These are phyloP conservation scores for Diorhabda carinulata DNA, from an alignment of 1,140 invertebrate species.

Conservation along the genomic window DNA sequence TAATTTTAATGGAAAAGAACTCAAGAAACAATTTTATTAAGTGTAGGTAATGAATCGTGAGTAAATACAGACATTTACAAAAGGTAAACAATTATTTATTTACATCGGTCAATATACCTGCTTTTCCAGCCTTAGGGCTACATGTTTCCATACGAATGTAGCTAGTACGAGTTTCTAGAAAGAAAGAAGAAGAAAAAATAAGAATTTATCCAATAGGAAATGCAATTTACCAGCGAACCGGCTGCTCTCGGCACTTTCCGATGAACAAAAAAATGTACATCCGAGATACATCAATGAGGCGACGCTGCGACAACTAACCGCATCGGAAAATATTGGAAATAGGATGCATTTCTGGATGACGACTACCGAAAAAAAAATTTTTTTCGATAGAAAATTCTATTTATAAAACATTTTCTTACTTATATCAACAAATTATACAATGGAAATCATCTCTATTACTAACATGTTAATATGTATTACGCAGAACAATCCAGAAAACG, in stretches of 20 bases:
- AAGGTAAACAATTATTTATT: too few species aligned
- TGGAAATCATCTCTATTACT: too few species aligned
- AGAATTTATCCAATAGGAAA: constrained; percentile 1
- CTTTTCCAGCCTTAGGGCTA: neutral
- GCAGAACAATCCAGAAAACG: too few species aligned
- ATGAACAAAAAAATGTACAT: constrained; percentile 1
- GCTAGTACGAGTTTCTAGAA: neutral
- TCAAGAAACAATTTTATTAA: too few species aligned
- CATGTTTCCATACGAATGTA: neutral
- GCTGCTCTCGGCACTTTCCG: constrained; percentile 1
- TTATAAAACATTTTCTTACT: too few species aligned
- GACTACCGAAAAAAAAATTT: too few species aligned
- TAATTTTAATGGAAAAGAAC: too few species aligned
- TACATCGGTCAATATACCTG: neutral
- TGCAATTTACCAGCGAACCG: constrained; percentile 1
- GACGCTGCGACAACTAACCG: neutral
- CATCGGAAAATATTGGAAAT: neutral
- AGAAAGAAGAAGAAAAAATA: neutral
- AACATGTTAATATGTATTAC: too few species aligned
- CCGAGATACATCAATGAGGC: neutral
- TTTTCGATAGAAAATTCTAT: too few species aligned
- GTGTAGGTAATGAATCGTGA: too few species aligned
- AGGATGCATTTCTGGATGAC: neutral
- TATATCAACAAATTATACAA: too few species aligned
- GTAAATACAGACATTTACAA: too few species aligned